Conservation (phyloP, 1,140 invertebrate genomes). For the Araneus ventricosus region DNA sequence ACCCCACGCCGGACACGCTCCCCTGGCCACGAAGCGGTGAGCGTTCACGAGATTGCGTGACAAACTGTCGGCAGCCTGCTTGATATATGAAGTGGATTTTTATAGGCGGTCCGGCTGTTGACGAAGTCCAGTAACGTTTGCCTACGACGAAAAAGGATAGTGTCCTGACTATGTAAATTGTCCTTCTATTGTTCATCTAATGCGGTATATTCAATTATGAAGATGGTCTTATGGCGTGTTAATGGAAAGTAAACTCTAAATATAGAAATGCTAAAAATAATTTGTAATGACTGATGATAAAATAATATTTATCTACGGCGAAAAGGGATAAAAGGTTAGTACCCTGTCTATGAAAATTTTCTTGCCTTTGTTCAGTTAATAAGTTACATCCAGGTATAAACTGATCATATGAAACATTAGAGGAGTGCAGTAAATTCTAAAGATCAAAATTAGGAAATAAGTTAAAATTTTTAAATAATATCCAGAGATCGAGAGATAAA, state of each 20-base stretch:
- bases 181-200: background rate
- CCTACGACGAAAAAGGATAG: background rate
- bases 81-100: slow-evolving; percentile 61
- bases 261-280: no score
- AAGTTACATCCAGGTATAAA: no score
- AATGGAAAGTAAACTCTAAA: no score
- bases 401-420: background rate
- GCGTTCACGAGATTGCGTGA: slow-evolving; percentile 70
- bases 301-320: no score
- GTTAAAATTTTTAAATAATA: no score
- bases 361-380: no score
- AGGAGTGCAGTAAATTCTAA: no score
- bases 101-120: slow-evolving; percentile 5
- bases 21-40: slow-evolving; percentile 60
- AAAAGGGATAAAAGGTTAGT: background rate
- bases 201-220: background rate
- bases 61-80: slow-evolving; percentile 69
- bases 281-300: no score
- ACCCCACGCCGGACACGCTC: slow-evolving; percentile 36
- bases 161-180: background rate
- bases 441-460: no score
- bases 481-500: no score
- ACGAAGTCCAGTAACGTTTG: background rate
- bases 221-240: background rate
- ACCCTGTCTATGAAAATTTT: background rate